Percentiles rank a stretch among this genome's conserved stretches.
Conservation (phyloP, 2,888 invertebrate species). For the Macropis europaea region DNA sequence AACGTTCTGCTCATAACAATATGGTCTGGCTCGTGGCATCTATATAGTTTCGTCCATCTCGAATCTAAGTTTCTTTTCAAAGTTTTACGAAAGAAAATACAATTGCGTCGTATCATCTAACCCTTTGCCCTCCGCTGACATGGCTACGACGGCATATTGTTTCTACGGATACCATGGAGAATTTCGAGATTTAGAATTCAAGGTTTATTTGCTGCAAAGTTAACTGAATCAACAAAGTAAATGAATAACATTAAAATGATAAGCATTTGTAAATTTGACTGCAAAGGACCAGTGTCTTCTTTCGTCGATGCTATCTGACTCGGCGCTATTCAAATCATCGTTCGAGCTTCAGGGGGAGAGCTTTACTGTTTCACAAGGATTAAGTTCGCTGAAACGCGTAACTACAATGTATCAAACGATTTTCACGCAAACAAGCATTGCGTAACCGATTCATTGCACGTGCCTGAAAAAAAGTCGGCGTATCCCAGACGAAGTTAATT, state of each 20-base stretch:
- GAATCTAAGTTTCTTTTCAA: neutral
- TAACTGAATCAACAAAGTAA: too few relatives aligned
- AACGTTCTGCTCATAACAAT: neutral
- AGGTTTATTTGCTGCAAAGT: too few relatives aligned
- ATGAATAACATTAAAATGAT: too few relatives aligned
- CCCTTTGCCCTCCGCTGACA: neutral
- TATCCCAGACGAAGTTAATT: conserved; percentile 7
- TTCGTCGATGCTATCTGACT: too few relatives aligned
- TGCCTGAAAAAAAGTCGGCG: neutral
- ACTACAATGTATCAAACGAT: neutral
- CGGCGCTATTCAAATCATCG: too few relatives aligned
- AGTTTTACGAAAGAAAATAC: conserved; percentile 2
- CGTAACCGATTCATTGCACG: conserved; percentile 13
- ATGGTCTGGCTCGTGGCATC: conserved; percentile 36
- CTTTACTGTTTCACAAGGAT: too few relatives aligned
- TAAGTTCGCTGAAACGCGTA: neutral
- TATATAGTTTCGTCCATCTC: conserved; percentile 9
- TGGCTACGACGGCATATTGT: too few relatives aligned
- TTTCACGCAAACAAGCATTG: conserved; percentile 4
- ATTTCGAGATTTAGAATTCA: too few relatives aligned
- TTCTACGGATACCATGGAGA: too few relatives aligned
- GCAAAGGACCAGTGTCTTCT: too few relatives aligned
- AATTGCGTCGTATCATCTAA: neutral
- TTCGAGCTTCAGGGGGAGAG: too few relatives aligned
- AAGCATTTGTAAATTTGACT: too few relatives aligned